Evolutionary conservation across 2,888 invertebrate genomes (phyloP).

Genomic region (Lithosia quadra): DNA sequence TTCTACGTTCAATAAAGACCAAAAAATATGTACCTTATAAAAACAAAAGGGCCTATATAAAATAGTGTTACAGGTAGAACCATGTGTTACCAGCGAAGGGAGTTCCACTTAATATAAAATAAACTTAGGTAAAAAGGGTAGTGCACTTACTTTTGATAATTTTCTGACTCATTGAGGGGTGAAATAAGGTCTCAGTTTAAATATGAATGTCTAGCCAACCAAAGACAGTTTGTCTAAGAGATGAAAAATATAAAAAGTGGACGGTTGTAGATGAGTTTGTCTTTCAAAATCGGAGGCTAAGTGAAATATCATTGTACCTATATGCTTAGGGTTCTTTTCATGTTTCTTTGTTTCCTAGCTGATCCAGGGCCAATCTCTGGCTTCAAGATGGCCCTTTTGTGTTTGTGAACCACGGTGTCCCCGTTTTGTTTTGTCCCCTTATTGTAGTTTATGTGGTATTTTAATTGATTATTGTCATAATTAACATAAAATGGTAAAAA

Average conservation of each 20-base stretch:
- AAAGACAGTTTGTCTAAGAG: conserved; percentile 23
- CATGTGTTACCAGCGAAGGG: not conserved
- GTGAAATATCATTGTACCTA: no score
- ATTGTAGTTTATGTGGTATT: no score
- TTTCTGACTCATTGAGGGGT: conserved; percentile 67
- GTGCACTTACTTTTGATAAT: conserved; percentile 53
- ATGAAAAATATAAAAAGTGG: not conserved
- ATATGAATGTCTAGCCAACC: conserved; percentile 49
- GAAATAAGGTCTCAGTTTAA: conserved; percentile 62
- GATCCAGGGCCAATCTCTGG: no score
- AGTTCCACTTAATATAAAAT: conserved; percentile 7
- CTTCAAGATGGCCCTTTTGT: no score
- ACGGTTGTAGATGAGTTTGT: not conserved
- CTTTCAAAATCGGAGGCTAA: no score
- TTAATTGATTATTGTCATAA: no score
- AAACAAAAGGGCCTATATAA: conserved; percentile 2
- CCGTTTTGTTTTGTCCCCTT: no score
- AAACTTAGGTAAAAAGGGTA: conserved; percentile 8
- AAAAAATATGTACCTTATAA: conserved; percentile 5
- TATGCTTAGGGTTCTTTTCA: no score
- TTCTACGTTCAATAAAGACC: not conserved
- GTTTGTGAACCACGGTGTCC: no score
- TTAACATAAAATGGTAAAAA: no score
- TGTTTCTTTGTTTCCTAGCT: no score
- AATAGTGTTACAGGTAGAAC: conserved; percentile 4